Percentiles rank a stretch among this genome's conserved stretches.
These are phyloP conservation scores for Aplocera efformata DNA, from an alignment of 2,888 invertebrate genomes.

Conservation along the genomic window DNA sequence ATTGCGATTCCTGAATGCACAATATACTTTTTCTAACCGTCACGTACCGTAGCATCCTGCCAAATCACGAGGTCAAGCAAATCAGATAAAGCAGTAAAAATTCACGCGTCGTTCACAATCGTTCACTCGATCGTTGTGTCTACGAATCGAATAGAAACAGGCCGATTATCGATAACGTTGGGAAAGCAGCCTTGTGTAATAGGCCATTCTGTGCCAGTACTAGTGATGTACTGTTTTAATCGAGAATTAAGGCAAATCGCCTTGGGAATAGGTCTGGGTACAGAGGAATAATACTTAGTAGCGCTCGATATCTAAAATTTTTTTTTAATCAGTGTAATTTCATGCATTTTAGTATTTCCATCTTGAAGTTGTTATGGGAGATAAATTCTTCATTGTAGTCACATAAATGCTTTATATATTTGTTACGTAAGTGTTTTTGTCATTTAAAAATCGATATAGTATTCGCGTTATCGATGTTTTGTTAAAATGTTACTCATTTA, in stretches of 20 bases:
- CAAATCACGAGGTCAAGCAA: slow-evolving; percentile 29
- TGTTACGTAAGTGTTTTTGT: too few species aligned
- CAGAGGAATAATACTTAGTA: slow-evolving; percentile 1
- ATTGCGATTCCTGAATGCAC: slow-evolving; percentile 5
- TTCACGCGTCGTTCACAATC: slow-evolving; percentile 54
- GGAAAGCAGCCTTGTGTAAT: slow-evolving; percentile 37
- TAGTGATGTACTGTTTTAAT: slow-evolving; percentile 32
- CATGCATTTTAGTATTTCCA: too few species aligned
- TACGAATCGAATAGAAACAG: slow-evolving; percentile 31
- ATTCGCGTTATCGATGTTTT: too few species aligned
- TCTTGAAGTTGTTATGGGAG: too few species aligned
- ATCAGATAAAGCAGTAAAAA: slow-evolving; percentile 54
- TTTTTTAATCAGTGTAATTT: too few species aligned
- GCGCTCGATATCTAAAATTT: too few species aligned
- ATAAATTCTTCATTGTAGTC: too few species aligned
- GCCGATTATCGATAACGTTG: slow-evolving; percentile 32
- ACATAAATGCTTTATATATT: too few species aligned
- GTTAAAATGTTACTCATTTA: too few species aligned
- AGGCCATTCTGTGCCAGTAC: slow-evolving; percentile 30
- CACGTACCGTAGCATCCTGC: slow-evolving; percentile 9
- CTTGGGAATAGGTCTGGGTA: slow-evolving; percentile 18
- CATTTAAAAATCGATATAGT: too few species aligned
- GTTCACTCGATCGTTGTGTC: slow-evolving; percentile 37
- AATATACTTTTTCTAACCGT: not conserved
- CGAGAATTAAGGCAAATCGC: slow-evolving; percentile 31